phyloP scores from a whole-genome alignment of 2,113 vertebrate species.

The Thermophis baileyi region DNA sequence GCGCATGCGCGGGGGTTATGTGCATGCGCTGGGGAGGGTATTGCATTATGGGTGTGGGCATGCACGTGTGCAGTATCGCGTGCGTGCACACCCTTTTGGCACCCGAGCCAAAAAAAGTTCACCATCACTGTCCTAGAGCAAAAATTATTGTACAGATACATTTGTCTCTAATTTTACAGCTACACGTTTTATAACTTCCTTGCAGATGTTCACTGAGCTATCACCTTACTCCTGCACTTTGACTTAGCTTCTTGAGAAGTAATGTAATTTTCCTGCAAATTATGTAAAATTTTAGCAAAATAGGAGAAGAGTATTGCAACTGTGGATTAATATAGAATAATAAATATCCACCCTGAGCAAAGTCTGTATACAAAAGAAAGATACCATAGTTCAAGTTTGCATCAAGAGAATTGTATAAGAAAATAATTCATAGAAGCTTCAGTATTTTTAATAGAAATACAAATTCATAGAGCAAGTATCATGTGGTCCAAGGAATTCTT shows the following conservation, averaged over 20 bases:
- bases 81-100: no score
- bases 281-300: not conserved
- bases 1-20: no score
- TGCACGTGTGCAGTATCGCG: no score
- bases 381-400: not conserved
- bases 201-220: not conserved
- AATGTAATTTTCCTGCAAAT: not conserved
- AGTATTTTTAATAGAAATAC: not conserved
- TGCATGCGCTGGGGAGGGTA: no score
- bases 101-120: no score
- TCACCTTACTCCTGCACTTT: not conserved
- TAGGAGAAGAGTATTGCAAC: not conserved
- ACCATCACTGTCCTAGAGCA: not conserved
- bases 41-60: no score
- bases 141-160: not conserved
- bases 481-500: not conserved
- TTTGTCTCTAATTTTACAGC: not conserved
- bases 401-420: not conserved
- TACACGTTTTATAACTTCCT: not conserved
- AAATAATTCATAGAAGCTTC: not conserved
- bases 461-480: not conserved
- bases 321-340: no score
- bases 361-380: not conserved
- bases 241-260: not conserved
- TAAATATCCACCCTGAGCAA: not conserved